phyloP scores from a whole-genome alignment of 2,113 vertebrate species.

The Muscicapa adusta region DNA sequence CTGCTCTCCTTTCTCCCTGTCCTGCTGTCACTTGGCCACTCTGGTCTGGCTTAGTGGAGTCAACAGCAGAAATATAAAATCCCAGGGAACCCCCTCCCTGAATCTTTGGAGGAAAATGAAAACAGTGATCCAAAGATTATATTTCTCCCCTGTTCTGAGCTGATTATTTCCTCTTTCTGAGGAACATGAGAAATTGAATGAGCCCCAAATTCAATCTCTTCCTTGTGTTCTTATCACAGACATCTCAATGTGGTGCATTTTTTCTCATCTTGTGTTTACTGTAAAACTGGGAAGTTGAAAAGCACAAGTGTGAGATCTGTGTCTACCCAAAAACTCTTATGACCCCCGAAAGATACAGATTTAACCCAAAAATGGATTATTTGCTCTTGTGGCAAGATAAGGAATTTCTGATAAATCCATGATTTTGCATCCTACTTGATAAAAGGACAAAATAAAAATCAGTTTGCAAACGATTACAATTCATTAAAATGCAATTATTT shows the following conservation, averaged over 20 bases:
- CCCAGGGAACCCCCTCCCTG: background rate
- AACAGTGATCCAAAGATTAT: background rate
- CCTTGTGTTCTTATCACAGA: background rate
- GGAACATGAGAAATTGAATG: background rate
- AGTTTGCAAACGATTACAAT: background rate
- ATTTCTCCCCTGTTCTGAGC: background rate
- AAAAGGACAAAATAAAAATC: background rate
- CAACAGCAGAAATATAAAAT: background rate
- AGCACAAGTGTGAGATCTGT: background rate
- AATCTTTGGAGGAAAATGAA: background rate
- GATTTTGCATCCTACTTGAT: background rate
- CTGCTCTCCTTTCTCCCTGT: background rate
- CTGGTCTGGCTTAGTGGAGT: background rate
- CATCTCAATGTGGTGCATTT: background rate
- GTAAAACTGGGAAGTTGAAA: background rate
- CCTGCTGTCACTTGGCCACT: background rate
- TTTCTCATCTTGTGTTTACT: background rate
- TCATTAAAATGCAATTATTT: constrained; percentile 28
- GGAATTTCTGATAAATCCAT: background rate
- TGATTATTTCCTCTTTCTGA: background rate
- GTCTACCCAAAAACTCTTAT: background rate
- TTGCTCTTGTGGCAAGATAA: background rate
- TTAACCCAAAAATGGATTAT: background rate
- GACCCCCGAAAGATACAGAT: rapidly evolving
- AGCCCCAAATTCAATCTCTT: background rate